Evolutionary conservation across 2,113 vertebrate genomes (phyloP), one percentile per base, ranked within the genome.

Genomic region (Campylomormyrus tamandua): DNA sequence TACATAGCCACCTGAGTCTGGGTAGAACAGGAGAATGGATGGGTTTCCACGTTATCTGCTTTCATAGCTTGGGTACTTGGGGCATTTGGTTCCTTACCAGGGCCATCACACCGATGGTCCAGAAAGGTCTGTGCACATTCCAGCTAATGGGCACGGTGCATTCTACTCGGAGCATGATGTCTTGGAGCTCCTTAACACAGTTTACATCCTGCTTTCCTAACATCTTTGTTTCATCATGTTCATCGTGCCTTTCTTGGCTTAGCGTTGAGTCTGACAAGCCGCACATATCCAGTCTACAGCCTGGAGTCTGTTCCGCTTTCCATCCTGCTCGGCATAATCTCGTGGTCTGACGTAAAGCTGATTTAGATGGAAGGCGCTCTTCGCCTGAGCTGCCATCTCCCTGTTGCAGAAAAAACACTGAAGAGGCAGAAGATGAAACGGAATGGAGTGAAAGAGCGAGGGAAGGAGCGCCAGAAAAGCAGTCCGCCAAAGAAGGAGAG

Each of bases 401-500:
- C 87, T 74, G 77, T 48, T 91, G 91, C 95, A 99, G 98, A 97
- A 92, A 97, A 96, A 94, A 94, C 94, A 93, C 96, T 96, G 92
- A 97, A 96, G 92, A 97, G 95, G 93, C 97, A 96, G 91, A 98
- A 97, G 95, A 97, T 95, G 94, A 97, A 96, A 94, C 97, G 96
- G 95, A 97, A 93, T 91, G 96, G 97, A 93, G 95, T 95, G 0
- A 98, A 97, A 94, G 97, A 96, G 92, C 97, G 95, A 95, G 96
- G 96, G 91, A 97, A 95, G 87, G 97, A 98, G 94, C 95, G 96
- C 90, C 95, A 96, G 92, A 98, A 97, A 94, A 96, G 90, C 94
- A 97, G 97, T 90, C 96, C 97, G 0, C 97, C 98, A 94, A 98
- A 97, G 95, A 99, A 97, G 93, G 98, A 98, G 93, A 97, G 96